Evolutionary conservation across 2,797 vertebrate species (phyloP).

Genomic region (Garrulus glandarius): DNA sequence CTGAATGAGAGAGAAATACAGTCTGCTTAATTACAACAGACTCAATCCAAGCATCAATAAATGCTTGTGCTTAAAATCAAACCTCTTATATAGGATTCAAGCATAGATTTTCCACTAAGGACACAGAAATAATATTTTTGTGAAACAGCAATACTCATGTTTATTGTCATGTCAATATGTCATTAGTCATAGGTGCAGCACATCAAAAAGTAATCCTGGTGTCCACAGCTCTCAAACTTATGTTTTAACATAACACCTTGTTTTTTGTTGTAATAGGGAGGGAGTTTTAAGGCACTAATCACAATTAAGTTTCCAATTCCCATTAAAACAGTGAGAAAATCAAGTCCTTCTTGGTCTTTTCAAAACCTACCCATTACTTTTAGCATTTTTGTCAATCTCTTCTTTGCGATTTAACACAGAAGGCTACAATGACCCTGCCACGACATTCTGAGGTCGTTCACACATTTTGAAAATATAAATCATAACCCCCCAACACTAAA

Average conservation of each 20-base stretch:
- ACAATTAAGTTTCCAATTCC: background rate
- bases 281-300: background rate
- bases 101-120: background rate
- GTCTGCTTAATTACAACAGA: background rate
- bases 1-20: background rate
- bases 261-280: background rate
- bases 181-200: background rate
- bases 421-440: background rate
- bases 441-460: background rate
- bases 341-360: background rate
- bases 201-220: background rate
- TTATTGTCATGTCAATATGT: background rate
- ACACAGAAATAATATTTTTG: background rate
- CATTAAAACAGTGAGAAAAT: background rate
- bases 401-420: background rate
- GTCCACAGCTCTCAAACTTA: background rate
- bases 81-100: background rate
- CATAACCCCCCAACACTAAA: accelerated
- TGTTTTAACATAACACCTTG: background rate
- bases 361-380: background rate
- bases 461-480: background rate
- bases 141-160: background rate
- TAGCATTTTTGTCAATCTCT: background rate
- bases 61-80: background rate
- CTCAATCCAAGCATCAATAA: background rate